Percentiles rank a stretch among this genome's conserved stretches.
Evolutionary conservation across 2,797 vertebrate species (phyloP).

Genomic region (Enteromius viviparus): DNA sequence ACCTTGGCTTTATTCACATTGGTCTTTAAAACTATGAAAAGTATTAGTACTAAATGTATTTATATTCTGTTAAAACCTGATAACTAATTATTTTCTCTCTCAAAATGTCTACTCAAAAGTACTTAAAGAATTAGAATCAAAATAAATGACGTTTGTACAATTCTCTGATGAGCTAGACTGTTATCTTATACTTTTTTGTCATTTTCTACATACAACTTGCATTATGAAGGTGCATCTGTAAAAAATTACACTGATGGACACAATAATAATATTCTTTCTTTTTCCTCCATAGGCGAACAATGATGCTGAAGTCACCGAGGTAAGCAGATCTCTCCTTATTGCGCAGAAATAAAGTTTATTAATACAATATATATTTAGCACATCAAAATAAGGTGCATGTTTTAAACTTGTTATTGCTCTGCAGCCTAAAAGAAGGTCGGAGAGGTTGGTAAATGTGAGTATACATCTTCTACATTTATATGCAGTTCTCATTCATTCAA

Average conservation of each 20-base stretch:
- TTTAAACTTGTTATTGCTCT: conserved; percentile 24
- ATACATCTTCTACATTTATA: not conserved
- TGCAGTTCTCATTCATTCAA: not conserved
- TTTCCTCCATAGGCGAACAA: conserved; percentile 60
- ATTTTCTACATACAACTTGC: not conserved
- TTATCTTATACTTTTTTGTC: not conserved
- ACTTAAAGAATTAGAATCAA: not conserved
- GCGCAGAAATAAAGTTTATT: not conserved
- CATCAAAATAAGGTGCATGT: not conserved
- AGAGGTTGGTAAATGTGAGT: conserved; percentile 88
- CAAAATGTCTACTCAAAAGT: not conserved
- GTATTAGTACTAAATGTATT: no score
- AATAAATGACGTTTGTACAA: not conserved
- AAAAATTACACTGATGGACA: not conserved
- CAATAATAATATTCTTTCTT: not conserved
- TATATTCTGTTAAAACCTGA: no score
- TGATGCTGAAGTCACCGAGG: conserved; percentile 69
- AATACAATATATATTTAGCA: not conserved
- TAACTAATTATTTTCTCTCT: not conserved
- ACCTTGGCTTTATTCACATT: not conserved
- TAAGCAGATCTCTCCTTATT: conserved; percentile 58
- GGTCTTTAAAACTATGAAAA: not conserved
- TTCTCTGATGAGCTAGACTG: not conserved
- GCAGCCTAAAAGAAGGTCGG: conserved; percentile 89
- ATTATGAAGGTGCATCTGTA: not conserved